Conservation (phyloP, 1,140 invertebrate species). For the Trichogramma pretiosum region DNA sequence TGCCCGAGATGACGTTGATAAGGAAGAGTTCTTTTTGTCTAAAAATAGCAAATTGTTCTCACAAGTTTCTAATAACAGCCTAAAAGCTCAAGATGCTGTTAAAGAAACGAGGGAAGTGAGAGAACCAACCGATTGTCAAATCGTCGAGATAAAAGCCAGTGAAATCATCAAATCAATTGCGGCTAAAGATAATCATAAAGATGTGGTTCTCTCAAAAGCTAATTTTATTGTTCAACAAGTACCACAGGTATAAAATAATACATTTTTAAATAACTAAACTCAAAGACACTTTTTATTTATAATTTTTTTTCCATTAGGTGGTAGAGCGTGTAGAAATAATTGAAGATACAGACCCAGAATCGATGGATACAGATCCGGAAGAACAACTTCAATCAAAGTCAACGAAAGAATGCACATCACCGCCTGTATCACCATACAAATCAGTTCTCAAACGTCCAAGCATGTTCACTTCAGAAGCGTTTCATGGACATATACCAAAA, state of each 20-base stretch:
- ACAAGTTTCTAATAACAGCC: constrained; percentile 54
- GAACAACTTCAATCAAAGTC: too few relatives aligned
- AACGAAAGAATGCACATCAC: constrained; percentile 7
- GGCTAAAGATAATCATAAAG: constrained; percentile 32
- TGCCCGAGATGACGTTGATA: constrained; percentile 22
- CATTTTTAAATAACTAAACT: neutral
- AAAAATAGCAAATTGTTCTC: constrained; percentile 63
- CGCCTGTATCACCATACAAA: neutral
- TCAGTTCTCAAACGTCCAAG: constrained; percentile 9
- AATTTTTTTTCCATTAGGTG: constrained; percentile 23
- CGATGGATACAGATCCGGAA: constrained; percentile 49
- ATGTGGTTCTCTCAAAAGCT: constrained; percentile 36
- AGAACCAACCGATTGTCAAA: constrained; percentile 28
- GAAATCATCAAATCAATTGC: constrained; percentile 48
- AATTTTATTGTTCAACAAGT: constrained; percentile 38
- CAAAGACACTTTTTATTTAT: neutral
- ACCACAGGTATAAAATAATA: constrained; percentile 26
- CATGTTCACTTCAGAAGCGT: too few relatives aligned
- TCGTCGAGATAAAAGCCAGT: constrained; percentile 52
- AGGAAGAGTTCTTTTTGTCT: constrained; percentile 49
- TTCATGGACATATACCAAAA: too few relatives aligned
- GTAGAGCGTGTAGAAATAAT: constrained; percentile 48
- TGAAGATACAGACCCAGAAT: constrained; percentile 50
- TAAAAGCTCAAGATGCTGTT: constrained; percentile 28
- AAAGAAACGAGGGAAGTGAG: neutral